Evolutionary conservation across 2,888 invertebrate genomes (phyloP).

Genomic region (Vanessa cardui): DNA sequence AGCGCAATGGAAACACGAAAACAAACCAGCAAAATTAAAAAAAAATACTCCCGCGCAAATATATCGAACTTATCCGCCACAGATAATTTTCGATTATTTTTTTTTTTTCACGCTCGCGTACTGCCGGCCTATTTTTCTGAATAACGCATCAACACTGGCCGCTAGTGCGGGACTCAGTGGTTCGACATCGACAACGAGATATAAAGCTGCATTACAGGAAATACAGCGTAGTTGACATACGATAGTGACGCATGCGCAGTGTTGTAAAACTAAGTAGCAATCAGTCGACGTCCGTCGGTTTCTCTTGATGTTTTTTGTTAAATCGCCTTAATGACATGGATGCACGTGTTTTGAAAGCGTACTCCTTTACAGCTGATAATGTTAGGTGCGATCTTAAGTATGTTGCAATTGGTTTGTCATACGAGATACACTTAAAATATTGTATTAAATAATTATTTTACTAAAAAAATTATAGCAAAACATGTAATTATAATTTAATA

Average conservation of each 20-base stretch:
- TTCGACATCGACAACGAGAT: conserved; percentile 30
- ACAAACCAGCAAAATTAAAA: conserved; percentile 10
- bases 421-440: no score
- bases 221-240: conserved; percentile 40
- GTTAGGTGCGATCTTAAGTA: conserved; percentile 4
- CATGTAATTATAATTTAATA: no score
- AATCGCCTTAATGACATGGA: conserved; percentile 19
- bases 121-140: conserved; percentile 71
- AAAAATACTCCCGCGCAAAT: conserved; percentile 27
- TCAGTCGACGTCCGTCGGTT: conserved; percentile 22
- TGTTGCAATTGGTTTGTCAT: neutral
- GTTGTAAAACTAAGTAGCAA: conserved; percentile 19
- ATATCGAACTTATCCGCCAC: conserved; percentile 45
- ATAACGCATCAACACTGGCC: conserved; percentile 60
- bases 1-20: neutral
- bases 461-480: no score
- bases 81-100: conserved; percentile 54
- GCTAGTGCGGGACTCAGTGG: conserved; percentile 32
- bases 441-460: no score
- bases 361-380: conserved; percentile 1
- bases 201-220: conserved; percentile 44
- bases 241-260: conserved; percentile 35
- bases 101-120: conserved; percentile 55
- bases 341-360: conserved; percentile 23
- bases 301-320: conserved; percentile 28